Percentiles rank a stretch among this genome's conserved stretches.
phyloP scores from a whole-genome alignment of 1,140 invertebrate genomes.

The Diabrotica virgifera region DNA sequence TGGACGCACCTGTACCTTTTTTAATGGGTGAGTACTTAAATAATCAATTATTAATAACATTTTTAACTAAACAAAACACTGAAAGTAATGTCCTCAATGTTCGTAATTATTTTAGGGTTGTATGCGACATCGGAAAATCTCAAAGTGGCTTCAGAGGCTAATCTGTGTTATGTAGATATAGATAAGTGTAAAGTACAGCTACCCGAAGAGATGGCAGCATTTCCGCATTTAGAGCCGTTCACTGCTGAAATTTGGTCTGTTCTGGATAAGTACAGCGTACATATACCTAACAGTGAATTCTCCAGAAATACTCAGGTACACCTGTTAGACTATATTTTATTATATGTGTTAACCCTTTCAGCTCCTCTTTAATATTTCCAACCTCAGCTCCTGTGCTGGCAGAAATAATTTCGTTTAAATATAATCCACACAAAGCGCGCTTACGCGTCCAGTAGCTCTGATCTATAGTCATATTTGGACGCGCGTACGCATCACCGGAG shows the following conservation, averaged over 20 bases:
- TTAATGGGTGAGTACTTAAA: conserved; percentile 81
- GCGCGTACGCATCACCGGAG: too few species aligned
- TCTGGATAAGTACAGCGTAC: conserved; percentile 71
- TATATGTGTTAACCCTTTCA: too few species aligned
- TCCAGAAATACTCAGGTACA: conserved; percentile 39
- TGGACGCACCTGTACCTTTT: conserved; percentile 98
- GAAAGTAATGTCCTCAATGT: not conserved
- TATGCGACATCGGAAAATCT: conserved; percentile 52
- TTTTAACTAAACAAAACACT: too few species aligned
- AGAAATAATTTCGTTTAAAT: too few species aligned
- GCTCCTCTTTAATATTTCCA: too few species aligned
- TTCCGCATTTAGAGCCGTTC: conserved; percentile 87
- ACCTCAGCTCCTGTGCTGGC: too few species aligned
- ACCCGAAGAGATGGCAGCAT: conserved; percentile 91
- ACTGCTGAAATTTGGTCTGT: conserved; percentile 79
- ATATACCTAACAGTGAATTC: conserved; percentile 45
- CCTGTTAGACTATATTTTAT: too few species aligned
- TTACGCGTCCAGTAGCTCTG: too few species aligned
- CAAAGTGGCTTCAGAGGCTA: conserved; percentile 68
- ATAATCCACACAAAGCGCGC: too few species aligned
- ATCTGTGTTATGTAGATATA: conserved; percentile 94
- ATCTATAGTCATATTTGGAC: too few species aligned
- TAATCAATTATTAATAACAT: not conserved
- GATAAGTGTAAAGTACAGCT: conserved; percentile 88
- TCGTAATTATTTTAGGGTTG: conserved; percentile 48